Base-by-base conservation (phyloP, 2,888 invertebrate species). In the Protonemura montana region DNA sequence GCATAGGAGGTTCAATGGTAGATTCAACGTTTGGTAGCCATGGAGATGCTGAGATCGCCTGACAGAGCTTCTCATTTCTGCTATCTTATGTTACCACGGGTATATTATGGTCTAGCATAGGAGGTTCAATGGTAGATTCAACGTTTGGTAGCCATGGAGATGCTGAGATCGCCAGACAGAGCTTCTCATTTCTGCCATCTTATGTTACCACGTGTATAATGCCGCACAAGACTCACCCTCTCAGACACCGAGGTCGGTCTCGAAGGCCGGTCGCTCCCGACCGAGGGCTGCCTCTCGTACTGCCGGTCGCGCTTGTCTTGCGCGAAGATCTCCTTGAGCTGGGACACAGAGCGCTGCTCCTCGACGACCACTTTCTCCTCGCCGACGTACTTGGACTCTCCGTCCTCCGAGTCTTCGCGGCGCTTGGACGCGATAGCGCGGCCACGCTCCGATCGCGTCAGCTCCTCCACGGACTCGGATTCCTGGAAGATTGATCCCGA, bases 321-420 rank as follows among this genome's bases (percentile, higher is more conserved):
- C 76, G 87, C 88, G 83, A 88, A 88, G 78, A 88, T 88, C 77
- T 88, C 88, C 84, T 87, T 88, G 29, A 88, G 86, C 59, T 87
- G 87, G 10, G 88, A 87, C 13, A 87, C 88, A 28, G 88, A 86
- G 26, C 85, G 92, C 88, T 93, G 93, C 0, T 92, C 94, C 83
- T 95, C 95, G 87, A 95, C 93, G 3, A 95, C 92, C 87, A 94
- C 94, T 90, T 96, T 96, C 89, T 96, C 96, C 91, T 96, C 96
- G 0, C 96, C 96, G 0, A 95, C 95, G 90, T 96, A 96, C 90
- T 96, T 96, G 41, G 94, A 93, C 91, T 96, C 96, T 89, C 95
- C 95, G 89, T 94, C 93, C 84, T 92, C 91, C 80, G 92, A 90
- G 89, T 91, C 91, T 89, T 91, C 91, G 86, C 86, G 30, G 3